Evolutionary conservation across 2,888 invertebrate species (phyloP), one percentile per base, ranked within the genome.

Genomic region (Trilocha varians): DNA sequence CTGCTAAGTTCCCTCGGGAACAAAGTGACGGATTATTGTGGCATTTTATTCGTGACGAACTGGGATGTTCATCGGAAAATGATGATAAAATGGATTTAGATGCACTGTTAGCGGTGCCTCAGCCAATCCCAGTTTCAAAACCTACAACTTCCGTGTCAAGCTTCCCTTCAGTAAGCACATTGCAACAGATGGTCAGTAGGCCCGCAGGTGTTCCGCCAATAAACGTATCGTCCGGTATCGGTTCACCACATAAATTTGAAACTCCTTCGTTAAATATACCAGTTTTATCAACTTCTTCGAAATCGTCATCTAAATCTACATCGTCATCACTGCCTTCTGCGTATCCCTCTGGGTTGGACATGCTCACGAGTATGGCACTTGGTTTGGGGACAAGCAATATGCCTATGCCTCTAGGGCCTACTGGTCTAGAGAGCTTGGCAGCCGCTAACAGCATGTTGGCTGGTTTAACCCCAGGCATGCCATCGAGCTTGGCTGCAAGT

Each of bases 1-100:
- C 91, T 18, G 91, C 93, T 0, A 95, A 95, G 71, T 92, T 95
- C 62, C 95, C 95, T 0, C 87, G 92, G 25, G 94, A 94, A 59
- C 90, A 92, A 62, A 91, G 90, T 51, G 93, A 93, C 62, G 91
- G 91, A 3, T 87, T 90, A 3, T 76, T 95, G 33, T 95, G 95
- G 95, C 91, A 91, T 59, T 92, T 91, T 62, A 91, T 95, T 43
- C 88, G 91, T 40, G 92, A 93, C 48, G 89, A 92, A 60, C 78
- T 94, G 39, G 92, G 92, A 33, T 92, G 92, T 55, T 76, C 86
- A 1, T 84, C 84, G 13, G 90, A 90, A 40, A 86, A 90, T n/a
- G 90, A 90, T 39, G 91, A 92, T 49, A 91, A 91, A 65, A 89
- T 90, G 70, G 89, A 91, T 57, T 74, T 87, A 32, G 86, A 86